Evolutionary conservation across 2,113 vertebrate species (phyloP).

Genomic region (Nipponia nippon): DNA sequence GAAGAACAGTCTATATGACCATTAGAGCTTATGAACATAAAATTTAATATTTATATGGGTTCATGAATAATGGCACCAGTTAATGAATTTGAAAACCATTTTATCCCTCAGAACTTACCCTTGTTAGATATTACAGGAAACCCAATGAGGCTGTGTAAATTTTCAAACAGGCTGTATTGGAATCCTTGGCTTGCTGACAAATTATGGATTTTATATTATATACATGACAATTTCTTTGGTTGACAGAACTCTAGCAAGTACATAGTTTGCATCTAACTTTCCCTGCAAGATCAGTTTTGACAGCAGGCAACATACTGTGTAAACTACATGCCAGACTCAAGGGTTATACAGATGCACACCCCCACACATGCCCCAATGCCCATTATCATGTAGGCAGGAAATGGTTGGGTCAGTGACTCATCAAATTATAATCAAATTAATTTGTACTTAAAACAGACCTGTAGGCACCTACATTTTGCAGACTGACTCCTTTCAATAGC

Average conservation of each 20-base stretch:
- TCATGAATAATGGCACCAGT: background rate
- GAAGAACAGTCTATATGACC: background rate
- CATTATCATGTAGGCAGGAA: background rate
- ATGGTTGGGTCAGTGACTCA: background rate
- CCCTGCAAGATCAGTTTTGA: background rate
- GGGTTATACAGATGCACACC: background rate
- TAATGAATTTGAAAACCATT: background rate
- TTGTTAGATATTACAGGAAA: background rate
- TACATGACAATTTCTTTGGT: background rate
- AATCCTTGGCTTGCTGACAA: background rate
- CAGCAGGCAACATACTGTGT: background rate
- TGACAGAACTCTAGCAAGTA: background rate
- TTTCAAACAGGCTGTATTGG: background rate
- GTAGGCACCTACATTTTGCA: background rate
- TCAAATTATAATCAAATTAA: background rate
- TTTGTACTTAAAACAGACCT: background rate
- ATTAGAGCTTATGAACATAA: background rate
- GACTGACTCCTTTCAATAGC: background rate
- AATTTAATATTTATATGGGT: background rate
- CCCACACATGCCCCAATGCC: too few species aligned
- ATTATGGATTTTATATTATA: background rate
- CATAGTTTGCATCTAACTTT: background rate
- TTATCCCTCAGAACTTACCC: background rate
- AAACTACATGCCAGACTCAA: background rate
- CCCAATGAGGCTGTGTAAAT: background rate